These are phyloP conservation scores for Leguminivora glycinivorella DNA, from an alignment of 1,140 invertebrate species.

Conservation along the genomic window DNA sequence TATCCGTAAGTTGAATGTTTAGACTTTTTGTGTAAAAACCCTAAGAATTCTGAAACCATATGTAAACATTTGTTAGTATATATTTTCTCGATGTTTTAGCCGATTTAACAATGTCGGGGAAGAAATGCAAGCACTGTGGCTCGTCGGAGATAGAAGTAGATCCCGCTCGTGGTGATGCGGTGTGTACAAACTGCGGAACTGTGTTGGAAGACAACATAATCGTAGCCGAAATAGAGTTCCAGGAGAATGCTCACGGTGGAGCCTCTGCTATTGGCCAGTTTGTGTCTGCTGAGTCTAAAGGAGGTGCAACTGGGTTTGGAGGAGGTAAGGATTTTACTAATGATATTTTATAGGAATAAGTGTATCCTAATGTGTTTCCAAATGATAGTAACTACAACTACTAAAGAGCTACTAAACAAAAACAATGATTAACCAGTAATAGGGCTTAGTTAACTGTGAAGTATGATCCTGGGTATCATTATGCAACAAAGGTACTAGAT, in stretches of 20 bases:
- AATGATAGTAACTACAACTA: too few species aligned
- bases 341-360: slow-evolving; percentile 19
- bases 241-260: slow-evolving; percentile 94
- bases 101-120: slow-evolving; percentile 75
- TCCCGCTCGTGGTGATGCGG: slow-evolving; percentile 94
- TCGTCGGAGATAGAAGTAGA: slow-evolving; percentile 97
- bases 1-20: neutral
- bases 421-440: too few species aligned
- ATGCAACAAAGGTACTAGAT: too few species aligned
- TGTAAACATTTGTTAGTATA: neutral
- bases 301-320: slow-evolving; percentile 88
- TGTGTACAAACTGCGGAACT: slow-evolving; percentile 97
- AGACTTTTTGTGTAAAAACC: neutral
- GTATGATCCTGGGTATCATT: too few species aligned
- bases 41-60: neutral
- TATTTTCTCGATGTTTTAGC: neutral
- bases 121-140: slow-evolving; percentile 94
- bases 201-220: slow-evolving; percentile 98
- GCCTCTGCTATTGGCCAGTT: slow-evolving; percentile 94
- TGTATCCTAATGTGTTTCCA: too few species aligned
- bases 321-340: slow-evolving; percentile 73
- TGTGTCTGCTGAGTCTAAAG: slow-evolving; percentile 92
- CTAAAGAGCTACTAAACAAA: too few species aligned
- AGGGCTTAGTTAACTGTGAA: too few species aligned
- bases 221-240: slow-evolving; percentile 97